Evolutionary conservation across 2,888 invertebrate species (phyloP).

Genomic region (Blastobasis adustella): DNA sequence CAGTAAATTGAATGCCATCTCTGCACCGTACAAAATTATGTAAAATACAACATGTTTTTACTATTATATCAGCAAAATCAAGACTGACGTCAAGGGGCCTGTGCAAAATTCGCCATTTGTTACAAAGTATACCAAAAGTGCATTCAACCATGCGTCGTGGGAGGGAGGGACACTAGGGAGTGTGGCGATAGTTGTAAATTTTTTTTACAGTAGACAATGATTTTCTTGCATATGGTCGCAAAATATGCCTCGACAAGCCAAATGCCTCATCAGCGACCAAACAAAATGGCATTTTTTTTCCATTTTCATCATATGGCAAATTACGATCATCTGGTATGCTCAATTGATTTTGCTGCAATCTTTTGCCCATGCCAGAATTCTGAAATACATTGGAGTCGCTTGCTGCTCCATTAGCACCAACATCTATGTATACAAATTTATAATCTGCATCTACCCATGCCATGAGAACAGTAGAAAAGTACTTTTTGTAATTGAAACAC

Average conservation of each 20-base stretch:
- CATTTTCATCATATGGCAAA: slow-evolving; percentile 7
- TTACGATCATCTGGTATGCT: slow-evolving; percentile 2
- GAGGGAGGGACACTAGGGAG: too few relatives aligned
- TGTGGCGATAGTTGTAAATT: slow-evolving; percentile 12
- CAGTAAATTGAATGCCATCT: slow-evolving; percentile 4
- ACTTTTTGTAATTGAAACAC: slow-evolving; percentile 16
- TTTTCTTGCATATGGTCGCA: slow-evolving; percentile 9
- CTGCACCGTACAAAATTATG: slow-evolving; percentile 3
- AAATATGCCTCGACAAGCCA: slow-evolving; percentile 7
- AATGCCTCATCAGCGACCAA: slow-evolving; percentile 7
- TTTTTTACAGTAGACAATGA: slow-evolving; percentile 1
- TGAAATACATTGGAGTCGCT: slow-evolving; percentile 24
- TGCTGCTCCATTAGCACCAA: slow-evolving; percentile 14
- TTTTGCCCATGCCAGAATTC: slow-evolving; percentile 21
- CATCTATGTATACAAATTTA: too few relatives aligned
- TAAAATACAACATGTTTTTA: slow-evolving; percentile 3
- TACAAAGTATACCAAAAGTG: slow-evolving; percentile 10
- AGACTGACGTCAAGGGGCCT: slow-evolving; percentile 12
- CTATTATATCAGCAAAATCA: slow-evolving; percentile 11
- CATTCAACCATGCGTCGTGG: slow-evolving; percentile 13
- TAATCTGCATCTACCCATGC: slow-evolving; percentile 12
- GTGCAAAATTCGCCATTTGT: slow-evolving; percentile 11
- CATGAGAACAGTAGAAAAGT: slow-evolving; percentile 15
- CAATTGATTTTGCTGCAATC: slow-evolving; percentile 7
- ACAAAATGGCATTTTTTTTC: slow-evolving; percentile 6